Evolutionary conservation across 2,797 vertebrate species (phyloP).

Genomic region (Enteromius paludinosus): DNA sequence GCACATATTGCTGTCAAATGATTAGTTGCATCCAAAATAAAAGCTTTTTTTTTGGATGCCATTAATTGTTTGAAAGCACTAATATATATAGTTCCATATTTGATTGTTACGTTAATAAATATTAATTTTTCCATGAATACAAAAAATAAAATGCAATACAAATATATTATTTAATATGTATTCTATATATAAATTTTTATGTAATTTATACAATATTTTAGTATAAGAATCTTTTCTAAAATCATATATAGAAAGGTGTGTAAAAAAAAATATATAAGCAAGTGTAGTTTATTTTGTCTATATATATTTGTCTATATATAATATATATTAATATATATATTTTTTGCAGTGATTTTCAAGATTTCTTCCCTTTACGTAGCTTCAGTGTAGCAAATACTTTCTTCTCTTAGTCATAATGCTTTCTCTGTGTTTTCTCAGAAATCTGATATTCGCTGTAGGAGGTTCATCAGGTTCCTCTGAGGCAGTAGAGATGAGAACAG

Average conservation of each 20-base stretch:
- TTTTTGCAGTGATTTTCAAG: neutral
- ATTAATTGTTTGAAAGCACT: too few species aligned
- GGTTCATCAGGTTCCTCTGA: slow-evolving; percentile 10
- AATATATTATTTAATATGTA: too few species aligned
- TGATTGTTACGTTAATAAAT: too few species aligned
- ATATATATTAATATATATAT: neutral
- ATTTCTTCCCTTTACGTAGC: neutral
- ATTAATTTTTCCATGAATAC: too few species aligned
- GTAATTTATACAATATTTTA: too few species aligned
- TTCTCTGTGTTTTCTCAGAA: neutral
- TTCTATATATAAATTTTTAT: too few species aligned
- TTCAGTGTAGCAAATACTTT: neutral
- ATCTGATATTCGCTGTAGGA: neutral
- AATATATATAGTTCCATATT: too few species aligned
- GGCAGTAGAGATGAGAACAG: neutral
- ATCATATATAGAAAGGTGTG: neutral
- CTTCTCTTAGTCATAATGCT: neutral
- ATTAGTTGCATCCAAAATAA: too few species aligned
- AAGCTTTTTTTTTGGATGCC: too few species aligned
- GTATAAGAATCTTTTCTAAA: too few species aligned
- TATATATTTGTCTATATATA: neutral
- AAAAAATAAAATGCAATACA: too few species aligned
- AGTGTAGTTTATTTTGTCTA: neutral
- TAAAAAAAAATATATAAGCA: neutral
- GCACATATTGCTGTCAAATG: too few species aligned